These are phyloP conservation scores for Notodonta dromedarius DNA, from an alignment of 2,888 invertebrate genomes.

Conservation along the genomic window DNA sequence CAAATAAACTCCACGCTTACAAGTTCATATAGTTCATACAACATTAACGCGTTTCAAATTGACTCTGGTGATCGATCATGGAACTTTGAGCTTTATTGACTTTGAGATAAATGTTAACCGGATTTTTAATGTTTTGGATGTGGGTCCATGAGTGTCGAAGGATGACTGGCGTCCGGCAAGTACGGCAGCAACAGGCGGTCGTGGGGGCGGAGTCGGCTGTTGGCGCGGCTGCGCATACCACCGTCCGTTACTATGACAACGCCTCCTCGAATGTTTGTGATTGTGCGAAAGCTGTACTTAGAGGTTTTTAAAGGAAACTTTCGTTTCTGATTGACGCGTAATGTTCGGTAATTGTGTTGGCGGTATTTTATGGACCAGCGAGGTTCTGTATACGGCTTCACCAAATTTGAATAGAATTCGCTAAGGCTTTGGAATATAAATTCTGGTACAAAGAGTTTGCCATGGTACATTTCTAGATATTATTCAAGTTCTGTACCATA, in stretches of 20 bases:
- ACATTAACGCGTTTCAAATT: constrained; percentile 34
- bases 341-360: constrained; percentile 54
- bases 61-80: constrained; percentile 24
- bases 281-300: constrained; percentile 49
- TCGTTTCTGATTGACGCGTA: constrained; percentile 61
- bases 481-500: no score
- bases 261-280: constrained; percentile 77
- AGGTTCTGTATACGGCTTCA: background rate
- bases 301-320: constrained; percentile 62
- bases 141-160: constrained; percentile 49
- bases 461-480: no score
- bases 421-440: no score
- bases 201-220: constrained; percentile 63
- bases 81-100: constrained; percentile 26
- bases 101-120: constrained; percentile 27
- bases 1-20: constrained; percentile 46
- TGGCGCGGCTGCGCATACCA: constrained; percentile 69
- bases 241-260: constrained; percentile 74
- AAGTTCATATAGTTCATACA: constrained; percentile 45
- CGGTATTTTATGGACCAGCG: constrained; percentile 30
- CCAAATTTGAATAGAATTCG: no score
- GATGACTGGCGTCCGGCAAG: constrained; percentile 69
- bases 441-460: no score
- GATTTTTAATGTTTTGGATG: constrained; percentile 51
- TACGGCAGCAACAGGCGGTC: constrained; percentile 79